A percentile compares a stretch with the other conserved stretches of the same genome.
Conservation (phyloP, 2,113 vertebrate species). For the Eidolon helvum region DNA sequence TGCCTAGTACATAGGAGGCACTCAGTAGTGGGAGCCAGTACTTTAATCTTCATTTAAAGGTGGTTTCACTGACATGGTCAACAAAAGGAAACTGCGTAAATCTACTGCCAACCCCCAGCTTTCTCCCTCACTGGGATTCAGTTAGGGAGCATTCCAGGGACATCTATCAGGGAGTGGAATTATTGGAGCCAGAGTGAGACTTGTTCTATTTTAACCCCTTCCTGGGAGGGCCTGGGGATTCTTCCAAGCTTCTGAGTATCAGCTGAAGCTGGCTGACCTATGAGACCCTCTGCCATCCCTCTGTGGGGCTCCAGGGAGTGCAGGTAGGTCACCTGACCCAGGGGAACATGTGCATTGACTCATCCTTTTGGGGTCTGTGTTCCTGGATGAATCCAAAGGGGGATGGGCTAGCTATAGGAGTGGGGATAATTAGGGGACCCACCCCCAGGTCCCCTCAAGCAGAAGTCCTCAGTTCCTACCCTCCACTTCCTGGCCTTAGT, state of each 20-base stretch:
- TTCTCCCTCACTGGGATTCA: background rate
- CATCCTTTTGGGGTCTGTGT: background rate
- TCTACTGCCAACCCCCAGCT: background rate
- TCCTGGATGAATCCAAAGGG: background rate
- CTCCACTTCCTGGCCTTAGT: background rate
- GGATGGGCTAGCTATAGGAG: background rate
- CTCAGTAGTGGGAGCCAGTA: background rate
- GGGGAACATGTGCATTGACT: background rate
- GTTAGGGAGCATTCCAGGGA: conserved; percentile 6
- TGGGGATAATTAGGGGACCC: background rate
- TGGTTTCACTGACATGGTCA: background rate
- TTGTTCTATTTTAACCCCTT: conserved; percentile 33
- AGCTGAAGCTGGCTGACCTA: background rate
- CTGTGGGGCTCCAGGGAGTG: background rate
- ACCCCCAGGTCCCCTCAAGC: background rate
- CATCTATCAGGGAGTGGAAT: background rate
- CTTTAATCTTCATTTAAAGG: background rate
- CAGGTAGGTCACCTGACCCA: background rate
- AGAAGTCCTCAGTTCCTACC: background rate
- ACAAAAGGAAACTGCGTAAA: background rate
- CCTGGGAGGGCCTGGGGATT: background rate
- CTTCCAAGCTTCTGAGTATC: background rate
- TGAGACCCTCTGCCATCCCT: background rate
- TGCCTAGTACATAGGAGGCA: background rate
- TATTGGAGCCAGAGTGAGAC: background rate